Base-by-base conservation (phyloP, 2,113 vertebrate genomes). In the Phocoena phocoena region DNA sequence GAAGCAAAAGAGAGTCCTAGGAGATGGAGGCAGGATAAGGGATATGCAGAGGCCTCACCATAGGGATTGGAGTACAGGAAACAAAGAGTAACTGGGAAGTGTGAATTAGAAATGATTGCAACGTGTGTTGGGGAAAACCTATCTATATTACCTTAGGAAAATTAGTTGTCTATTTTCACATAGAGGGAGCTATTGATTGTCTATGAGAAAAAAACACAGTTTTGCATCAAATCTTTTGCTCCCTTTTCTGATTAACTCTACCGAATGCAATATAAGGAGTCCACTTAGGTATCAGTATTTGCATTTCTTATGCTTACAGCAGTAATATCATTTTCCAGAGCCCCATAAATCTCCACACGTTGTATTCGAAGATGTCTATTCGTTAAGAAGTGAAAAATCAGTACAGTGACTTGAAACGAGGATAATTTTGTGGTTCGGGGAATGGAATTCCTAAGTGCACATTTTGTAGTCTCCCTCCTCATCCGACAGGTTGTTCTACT, bases 271-370 rank as follows among this genome's bases (percentile, higher is more conserved):
- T 11, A n/a, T 81, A 95, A 93, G 67, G 41, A 96, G n/a, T 65
- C 74, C 36, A 63, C 67, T 85, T 71, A 86, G 53, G 84, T 92
- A 91, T 60, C 28, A 50, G 17, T n/a, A 62, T 12, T 84, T 68
- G 5, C 14, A 10, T 68, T 53, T 82, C n/a, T 71, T 89, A 31
- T 68, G 28, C 67, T 94, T 80, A 25, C 3, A 17, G 13, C 71
- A 68, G 67, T 90, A 80, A 68, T 95, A 63, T 28, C 12, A n/a
- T 25, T 92, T 97, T 47, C 50, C 23, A 96, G 47, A 80, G 80
- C 28, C 14, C 82, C 3, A 8, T 84, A 33, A 5, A 65, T 89
- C 82, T 90, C 41, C 10, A 50, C 62, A 58, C 5, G 20, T 62
- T 50, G 41, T 60, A 63, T 71, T 60, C 0, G 1, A 74, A 93